phyloP scores from a whole-genome alignment of 2,113 vertebrate genomes.

The Neopipo cinnamomea region DNA sequence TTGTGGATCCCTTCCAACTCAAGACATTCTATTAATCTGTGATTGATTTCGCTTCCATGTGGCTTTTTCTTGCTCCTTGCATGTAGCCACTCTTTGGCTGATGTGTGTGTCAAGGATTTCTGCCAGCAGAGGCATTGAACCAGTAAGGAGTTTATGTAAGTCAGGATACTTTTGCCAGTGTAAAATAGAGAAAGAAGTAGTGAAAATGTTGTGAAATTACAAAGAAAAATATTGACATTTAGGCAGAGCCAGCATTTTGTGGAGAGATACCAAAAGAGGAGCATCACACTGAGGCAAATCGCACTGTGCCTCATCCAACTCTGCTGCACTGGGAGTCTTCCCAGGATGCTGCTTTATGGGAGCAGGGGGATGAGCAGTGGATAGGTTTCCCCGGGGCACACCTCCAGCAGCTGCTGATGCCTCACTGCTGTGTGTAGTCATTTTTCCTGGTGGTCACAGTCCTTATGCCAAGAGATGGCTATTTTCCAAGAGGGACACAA shows the following conservation, averaged over 20 bases:
- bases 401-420: neutral
- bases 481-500: neutral
- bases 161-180: neutral
- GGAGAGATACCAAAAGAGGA: neutral
- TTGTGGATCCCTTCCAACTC: neutral
- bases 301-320: neutral
- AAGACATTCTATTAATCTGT: neutral
- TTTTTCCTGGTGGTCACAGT: neutral
- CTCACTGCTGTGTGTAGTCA: fast-evolving
- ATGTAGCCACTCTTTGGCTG: neutral
- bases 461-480: neutral
- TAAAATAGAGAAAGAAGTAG: neutral
- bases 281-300: neutral
- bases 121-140: neutral
- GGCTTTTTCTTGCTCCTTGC: neutral
- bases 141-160: neutral
- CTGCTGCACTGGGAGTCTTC: neutral
- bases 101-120: neutral
- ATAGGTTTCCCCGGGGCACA: neutral
- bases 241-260: neutral
- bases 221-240: neutral
- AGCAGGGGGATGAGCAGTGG: neutral
- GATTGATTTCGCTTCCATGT: neutral
- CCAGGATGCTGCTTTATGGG: neutral
- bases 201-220: neutral